phyloP scores from a whole-genome alignment of 1,140 invertebrate genomes.

The Lerema accius region DNA sequence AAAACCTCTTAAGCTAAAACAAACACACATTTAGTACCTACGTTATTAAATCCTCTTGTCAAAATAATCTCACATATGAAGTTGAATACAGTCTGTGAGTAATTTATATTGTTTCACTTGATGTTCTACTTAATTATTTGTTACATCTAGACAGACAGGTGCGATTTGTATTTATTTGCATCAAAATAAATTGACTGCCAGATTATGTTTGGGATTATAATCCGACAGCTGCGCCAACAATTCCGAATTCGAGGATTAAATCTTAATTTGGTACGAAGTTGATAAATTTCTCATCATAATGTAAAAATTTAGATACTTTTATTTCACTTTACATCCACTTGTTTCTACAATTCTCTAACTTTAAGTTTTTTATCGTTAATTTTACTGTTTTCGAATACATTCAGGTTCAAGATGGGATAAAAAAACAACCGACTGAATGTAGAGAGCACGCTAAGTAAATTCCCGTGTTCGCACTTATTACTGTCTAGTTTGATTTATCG shows the following conservation, averaged over 20 bases:
- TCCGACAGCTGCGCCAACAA: conserved; percentile 60
- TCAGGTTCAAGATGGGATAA: too few species aligned
- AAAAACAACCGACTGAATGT: too few species aligned
- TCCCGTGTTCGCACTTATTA: too few species aligned
- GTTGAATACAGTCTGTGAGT: conserved; percentile 45
- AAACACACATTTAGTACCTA: too few species aligned
- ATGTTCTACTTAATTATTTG: conserved; percentile 65
- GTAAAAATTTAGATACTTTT: background rate
- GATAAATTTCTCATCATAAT: conserved; percentile 7
- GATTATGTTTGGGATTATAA: conserved; percentile 64
- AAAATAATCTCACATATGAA: conserved; percentile 18
- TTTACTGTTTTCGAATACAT: too few species aligned
- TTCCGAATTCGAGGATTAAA: conserved; percentile 60
- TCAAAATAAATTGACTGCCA: conserved; percentile 68
- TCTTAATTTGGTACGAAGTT: conserved; percentile 33
- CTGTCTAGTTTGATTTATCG: too few species aligned
- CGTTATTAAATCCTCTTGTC: conserved; percentile 17
- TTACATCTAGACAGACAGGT: conserved; percentile 66
- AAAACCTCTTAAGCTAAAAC: too few species aligned
- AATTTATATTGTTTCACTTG: conserved; percentile 68
- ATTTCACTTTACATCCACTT: background rate
- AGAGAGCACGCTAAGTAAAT: too few species aligned
- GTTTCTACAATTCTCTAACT: background rate
- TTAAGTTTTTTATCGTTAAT: too few species aligned
- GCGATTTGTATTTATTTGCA: conserved; percentile 79